Evolutionary conservation across 2,113 vertebrate species (phyloP).

Genomic region (Heloderma charlesbogerti): DNA sequence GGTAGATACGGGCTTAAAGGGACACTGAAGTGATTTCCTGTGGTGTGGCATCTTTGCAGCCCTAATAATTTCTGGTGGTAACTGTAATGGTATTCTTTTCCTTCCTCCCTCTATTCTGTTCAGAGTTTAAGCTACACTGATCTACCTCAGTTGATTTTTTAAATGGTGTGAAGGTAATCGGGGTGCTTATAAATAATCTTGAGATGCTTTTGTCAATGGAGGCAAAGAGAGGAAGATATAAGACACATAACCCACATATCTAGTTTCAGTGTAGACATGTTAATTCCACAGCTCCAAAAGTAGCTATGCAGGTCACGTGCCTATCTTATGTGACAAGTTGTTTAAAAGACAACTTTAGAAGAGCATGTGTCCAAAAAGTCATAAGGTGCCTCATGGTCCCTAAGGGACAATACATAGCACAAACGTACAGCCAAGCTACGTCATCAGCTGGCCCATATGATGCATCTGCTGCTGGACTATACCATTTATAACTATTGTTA

Average conservation of each 20-base stretch:
- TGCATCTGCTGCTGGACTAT: background rate
- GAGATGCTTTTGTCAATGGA: background rate
- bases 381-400: background rate
- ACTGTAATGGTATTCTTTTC: conserved; percentile 1
- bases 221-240: background rate
- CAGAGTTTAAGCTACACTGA: background rate
- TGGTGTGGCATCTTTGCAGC: background rate
- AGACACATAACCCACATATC: background rate
- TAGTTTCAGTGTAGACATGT: background rate
- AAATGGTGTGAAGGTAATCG: background rate
- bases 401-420: background rate
- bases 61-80: background rate
- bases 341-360: background rate
- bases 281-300: background rate
- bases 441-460: background rate
- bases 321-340: background rate
- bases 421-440: background rate
- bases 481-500: background rate
- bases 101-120: conserved; percentile 23
- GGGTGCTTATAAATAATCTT: background rate
- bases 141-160: background rate
- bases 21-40: background rate
- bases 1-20: background rate
- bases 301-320: too few relatives aligned
- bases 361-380: background rate